Evolutionary conservation across 2,113 vertebrate species (phyloP).

Genomic region (Entelurus aequoreus): DNA sequence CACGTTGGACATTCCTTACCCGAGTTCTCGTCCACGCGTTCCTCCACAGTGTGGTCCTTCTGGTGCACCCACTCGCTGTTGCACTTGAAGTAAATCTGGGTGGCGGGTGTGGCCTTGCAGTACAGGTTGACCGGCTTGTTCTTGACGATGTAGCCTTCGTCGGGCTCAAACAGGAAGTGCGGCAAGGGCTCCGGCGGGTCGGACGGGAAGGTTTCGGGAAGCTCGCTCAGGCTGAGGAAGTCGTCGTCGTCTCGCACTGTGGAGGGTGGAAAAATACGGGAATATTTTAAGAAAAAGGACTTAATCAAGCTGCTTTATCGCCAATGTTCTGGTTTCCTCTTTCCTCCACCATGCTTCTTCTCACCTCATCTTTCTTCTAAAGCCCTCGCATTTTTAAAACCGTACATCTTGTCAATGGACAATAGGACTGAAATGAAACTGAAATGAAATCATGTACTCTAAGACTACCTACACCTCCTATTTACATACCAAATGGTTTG

Average conservation of each 20-base stretch:
- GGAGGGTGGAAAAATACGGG: slow-evolving; percentile 14
- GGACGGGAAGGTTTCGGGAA: slow-evolving; percentile 95
- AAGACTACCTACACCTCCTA: too few species aligned
- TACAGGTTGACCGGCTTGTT: slow-evolving; percentile 91
- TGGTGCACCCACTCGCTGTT: slow-evolving; percentile 98
- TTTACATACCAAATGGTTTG: too few species aligned
- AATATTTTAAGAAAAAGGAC: not conserved
- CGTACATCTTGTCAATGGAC: too few species aligned
- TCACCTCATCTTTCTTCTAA: too few species aligned
- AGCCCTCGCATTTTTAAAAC: too few species aligned
- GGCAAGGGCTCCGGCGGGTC: slow-evolving; percentile 93
- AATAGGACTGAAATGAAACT: too few species aligned
- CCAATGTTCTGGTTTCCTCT: too few species aligned
- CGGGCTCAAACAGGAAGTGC: slow-evolving; percentile 90
- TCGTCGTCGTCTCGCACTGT: slow-evolving; percentile 81
- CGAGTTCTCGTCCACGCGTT: slow-evolving; percentile 90
- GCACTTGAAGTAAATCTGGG: slow-evolving; percentile 97
- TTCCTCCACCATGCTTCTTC: too few species aligned
- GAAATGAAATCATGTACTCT: too few species aligned
- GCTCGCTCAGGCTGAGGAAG: slow-evolving; percentile 89
- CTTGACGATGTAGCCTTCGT: slow-evolving; percentile 95
- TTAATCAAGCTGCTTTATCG: not conserved
- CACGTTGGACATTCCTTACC: slow-evolving; percentile 69
- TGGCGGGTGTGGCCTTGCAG: slow-evolving; percentile 93
- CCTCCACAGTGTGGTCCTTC: slow-evolving; percentile 90